Evolutionary conservation across 2,888 invertebrate species (phyloP).

Genomic region (Blastobasis adustella): DNA sequence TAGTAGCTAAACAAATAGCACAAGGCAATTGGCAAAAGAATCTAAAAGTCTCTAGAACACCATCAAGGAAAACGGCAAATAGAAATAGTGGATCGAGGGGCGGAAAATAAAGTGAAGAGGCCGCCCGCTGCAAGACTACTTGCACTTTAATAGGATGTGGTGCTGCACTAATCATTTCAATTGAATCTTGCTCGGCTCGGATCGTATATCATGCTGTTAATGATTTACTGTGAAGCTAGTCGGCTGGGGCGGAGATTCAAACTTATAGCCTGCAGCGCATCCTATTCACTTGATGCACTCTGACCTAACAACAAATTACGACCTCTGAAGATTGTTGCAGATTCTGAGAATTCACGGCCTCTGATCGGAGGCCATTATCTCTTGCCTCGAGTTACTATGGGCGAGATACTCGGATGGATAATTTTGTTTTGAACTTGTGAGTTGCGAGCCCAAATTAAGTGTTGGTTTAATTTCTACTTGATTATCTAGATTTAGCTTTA

Average conservation of each 20-base stretch:
- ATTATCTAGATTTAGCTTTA: too few species aligned
- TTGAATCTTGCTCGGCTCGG: conserved; percentile 9
- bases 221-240: conserved; percentile 19
- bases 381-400: too few species aligned
- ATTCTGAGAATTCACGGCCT: not conserved
- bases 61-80: too few species aligned
- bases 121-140: conserved; percentile 6
- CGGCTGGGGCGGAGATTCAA: conserved; percentile 14
- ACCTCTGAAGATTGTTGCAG: conserved; percentile 2
- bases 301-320: conserved; percentile 4
- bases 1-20: too few species aligned
- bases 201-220: conserved; percentile 18
- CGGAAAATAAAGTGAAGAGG: too few species aligned
- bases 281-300: conserved; percentile 22
- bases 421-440: too few species aligned
- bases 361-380: too few species aligned
- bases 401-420: too few species aligned
- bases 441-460: too few species aligned
- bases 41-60: too few species aligned
- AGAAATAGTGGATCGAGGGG: too few species aligned
- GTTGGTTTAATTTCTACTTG: too few species aligned
- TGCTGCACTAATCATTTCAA: conserved; percentile 5
- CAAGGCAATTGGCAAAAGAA: conserved; percentile 4
- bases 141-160: conserved; percentile 9
- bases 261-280: conserved; percentile 19